These are phyloP conservation scores for Callyntrura guangdongensis DNA, from an alignment of 2,888 invertebrate genomes.

Conservation along the genomic window DNA sequence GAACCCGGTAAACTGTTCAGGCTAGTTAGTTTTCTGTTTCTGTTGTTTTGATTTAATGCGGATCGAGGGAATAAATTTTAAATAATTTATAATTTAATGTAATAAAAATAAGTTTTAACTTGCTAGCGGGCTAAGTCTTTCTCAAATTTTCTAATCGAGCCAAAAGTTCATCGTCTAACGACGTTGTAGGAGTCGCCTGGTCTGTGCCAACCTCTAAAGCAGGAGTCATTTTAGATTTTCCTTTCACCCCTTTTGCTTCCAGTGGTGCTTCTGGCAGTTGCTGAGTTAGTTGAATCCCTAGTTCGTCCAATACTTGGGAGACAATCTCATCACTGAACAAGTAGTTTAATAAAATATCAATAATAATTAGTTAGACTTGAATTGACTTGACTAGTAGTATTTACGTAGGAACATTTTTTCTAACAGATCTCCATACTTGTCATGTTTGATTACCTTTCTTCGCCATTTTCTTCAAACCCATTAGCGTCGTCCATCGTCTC, in stretches of 20 bases:
- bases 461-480: constrained; percentile 88
- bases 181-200: constrained; percentile 78
- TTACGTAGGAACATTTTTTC: too few species aligned
- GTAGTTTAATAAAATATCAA: too few species aligned
- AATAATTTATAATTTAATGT: neutral
- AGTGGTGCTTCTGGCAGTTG: constrained; percentile 87
- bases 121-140: constrained; percentile 17
- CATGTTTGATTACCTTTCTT: constrained; percentile 88
- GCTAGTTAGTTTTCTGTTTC: neutral
- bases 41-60: neutral
- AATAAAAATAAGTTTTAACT: constrained; percentile 4
- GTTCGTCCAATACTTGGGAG: constrained; percentile 88
- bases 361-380: neutral
- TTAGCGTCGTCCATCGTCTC: constrained; percentile 89
- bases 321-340: constrained; percentile 88
- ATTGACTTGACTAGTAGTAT: too few species aligned
- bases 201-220: neutral
- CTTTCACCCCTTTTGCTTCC: constrained; percentile 41
- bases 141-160: constrained; percentile 87
- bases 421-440: too few species aligned
- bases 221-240: neutral
- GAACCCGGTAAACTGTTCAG: too few species aligned
- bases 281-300: constrained; percentile 88
- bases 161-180: constrained; percentile 88
- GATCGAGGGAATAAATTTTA: neutral